phyloP scores from a whole-genome alignment of 2,113 vertebrate species.

The Sceloporus tristichus region DNA sequence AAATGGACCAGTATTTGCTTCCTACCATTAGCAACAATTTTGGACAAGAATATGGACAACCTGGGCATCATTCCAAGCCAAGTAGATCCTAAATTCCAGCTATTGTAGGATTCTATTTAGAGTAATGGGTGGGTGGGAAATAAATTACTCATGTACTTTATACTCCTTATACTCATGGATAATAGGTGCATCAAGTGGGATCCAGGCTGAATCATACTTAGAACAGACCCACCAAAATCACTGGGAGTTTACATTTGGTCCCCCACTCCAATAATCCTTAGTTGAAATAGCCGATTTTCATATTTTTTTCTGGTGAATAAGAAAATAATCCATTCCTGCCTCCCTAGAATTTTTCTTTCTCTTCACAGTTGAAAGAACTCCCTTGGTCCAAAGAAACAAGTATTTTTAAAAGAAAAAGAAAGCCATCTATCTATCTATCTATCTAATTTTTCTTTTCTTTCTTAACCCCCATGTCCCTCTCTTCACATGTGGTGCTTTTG shows the following conservation, averaged over 20 bases:
- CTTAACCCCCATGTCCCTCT: not conserved
- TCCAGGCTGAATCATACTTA: too few relatives aligned
- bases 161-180: not conserved
- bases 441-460: not conserved
- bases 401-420: not conserved
- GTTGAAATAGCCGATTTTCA: not conserved
- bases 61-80: not conserved
- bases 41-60: not conserved
- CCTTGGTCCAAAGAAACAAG: constrained; percentile 30
- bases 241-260: not conserved
- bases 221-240: not conserved
- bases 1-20: not conserved
- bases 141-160: not conserved
- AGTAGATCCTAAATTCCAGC: constrained; percentile 2
- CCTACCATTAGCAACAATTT: not conserved
- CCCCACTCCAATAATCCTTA: not conserved
- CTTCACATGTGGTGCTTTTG: constrained; percentile 16
- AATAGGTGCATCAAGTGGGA: not conserved
- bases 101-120: not conserved
- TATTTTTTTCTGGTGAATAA: not conserved
- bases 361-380: not conserved
- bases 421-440: not conserved
- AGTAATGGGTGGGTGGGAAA: not conserved
- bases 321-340: not conserved
- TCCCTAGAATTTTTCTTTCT: not conserved